A percentile compares a stretch with the other conserved stretches of the same genome.
phyloP scores from a whole-genome alignment of 2,797 vertebrate genomes.

The Megaceryle alcyon region DNA sequence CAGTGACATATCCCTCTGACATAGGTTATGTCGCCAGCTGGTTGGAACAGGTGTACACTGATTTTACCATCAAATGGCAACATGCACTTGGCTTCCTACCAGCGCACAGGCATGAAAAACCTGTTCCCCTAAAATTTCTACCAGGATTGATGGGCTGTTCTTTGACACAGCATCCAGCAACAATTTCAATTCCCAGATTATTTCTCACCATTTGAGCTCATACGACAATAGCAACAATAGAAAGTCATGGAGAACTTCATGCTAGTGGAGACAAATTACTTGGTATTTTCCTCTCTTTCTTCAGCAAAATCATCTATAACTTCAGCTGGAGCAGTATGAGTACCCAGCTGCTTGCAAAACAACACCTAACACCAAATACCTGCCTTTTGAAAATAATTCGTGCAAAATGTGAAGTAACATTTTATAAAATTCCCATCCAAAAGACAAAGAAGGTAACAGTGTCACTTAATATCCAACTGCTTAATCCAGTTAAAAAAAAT shows the following conservation, averaged over 20 bases:
- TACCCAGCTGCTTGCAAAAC: background rate
- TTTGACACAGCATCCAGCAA: constrained; percentile 75
- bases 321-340: background rate
- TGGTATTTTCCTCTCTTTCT: background rate
- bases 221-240: background rate
- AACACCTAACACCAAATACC: accelerated
- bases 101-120: constrained; percentile 87
- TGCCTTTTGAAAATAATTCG: background rate
- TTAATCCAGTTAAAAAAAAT: background rate
- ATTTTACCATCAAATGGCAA: constrained; percentile 89
- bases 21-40: constrained; percentile 92
- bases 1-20: constrained; percentile 81
- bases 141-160: constrained; percentile 83
- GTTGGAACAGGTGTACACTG: constrained; percentile 93
- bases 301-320: background rate
- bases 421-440: background rate
- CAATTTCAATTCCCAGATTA: constrained; percentile 66
- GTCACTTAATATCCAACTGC: background rate
- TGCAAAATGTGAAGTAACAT: background rate
- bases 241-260: constrained; percentile 53
- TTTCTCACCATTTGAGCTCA: background rate
- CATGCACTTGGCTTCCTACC: constrained; percentile 89
- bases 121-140: constrained; percentile 81
- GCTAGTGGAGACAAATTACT: constrained; percentile 63
- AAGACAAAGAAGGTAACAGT: background rate